Evolutionary conservation across 2,888 invertebrate genomes (phyloP).

Genomic region (Carabus problematicus): DNA sequence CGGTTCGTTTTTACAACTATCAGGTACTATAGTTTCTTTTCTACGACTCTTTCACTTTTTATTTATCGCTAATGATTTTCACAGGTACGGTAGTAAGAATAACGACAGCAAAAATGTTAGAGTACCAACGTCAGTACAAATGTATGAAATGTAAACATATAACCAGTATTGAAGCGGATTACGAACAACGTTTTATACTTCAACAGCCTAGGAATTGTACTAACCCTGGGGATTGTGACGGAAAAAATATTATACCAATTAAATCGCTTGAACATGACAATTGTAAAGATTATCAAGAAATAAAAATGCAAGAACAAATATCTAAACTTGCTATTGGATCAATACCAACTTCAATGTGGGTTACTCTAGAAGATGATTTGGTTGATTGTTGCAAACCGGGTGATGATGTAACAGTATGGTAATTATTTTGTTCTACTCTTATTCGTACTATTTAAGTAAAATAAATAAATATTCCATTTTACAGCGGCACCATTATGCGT

Average conservation of each 20-base stretch:
- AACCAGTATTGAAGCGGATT: constrained; percentile 71
- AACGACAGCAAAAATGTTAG: constrained; percentile 77
- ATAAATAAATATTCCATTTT: constrained; percentile 46
- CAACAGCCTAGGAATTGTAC: constrained; percentile 63
- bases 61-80: constrained; percentile 40
- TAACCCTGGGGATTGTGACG: constrained; percentile 66
- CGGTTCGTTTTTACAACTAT: constrained; percentile 75
- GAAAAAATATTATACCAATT: constrained; percentile 63
- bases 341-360: constrained; percentile 78
- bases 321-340: constrained; percentile 74
- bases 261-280: constrained; percentile 67
- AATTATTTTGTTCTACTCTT: constrained; percentile 43
- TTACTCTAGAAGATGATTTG: constrained; percentile 83
- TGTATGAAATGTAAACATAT: constrained; percentile 80
- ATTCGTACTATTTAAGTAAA: constrained; percentile 4
- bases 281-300: constrained; percentile 85
- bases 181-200: constrained; percentile 61
- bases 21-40: constrained; percentile 59
- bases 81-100: constrained; percentile 80
- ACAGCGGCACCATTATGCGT: constrained; percentile 77
- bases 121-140: constrained; percentile 74
- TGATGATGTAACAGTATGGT: constrained; percentile 87
- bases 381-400: constrained; percentile 89
- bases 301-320: constrained; percentile 86
- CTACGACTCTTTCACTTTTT: neutral